A percentile compares a stretch with the other conserved stretches of the same genome.
These are phyloP conservation scores for Erebia ligea DNA, from an alignment of 2,888 invertebrate species.

Conservation along the genomic window DNA sequence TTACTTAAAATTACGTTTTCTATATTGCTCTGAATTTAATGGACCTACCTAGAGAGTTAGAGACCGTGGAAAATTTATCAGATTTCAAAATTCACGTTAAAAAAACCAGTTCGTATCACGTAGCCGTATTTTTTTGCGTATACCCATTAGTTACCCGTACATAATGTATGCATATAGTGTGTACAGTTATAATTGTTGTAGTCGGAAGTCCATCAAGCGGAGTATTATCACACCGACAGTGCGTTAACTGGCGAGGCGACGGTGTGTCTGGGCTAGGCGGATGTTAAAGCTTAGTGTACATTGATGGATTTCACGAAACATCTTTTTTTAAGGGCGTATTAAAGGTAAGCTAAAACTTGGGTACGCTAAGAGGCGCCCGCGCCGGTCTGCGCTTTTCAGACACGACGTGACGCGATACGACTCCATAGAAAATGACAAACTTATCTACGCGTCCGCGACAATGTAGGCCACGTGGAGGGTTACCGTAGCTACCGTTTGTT, in stretches of 20 bases:
- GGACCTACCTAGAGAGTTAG: neutral
- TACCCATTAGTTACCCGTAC: neutral
- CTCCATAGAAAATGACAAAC: too few species aligned
- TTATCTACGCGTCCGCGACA: too few species aligned
- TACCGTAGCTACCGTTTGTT: too few species aligned
- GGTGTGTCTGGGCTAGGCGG: constrained; percentile 23
- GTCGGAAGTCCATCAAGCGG: constrained; percentile 20
- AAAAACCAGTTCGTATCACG: neutral
- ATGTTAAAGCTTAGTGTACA: constrained; percentile 21
- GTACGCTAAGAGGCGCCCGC: too few species aligned
- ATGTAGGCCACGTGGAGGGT: too few species aligned
- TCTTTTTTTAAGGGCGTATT: neutral
- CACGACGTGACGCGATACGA: too few species aligned
- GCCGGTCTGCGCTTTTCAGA: too few species aligned
- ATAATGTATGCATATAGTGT: neutral
- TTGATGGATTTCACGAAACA: neutral
- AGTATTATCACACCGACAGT: constrained; percentile 12
- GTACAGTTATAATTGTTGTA: constrained; percentile 2
- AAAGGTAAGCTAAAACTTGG: too few species aligned
- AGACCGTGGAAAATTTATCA: too few species aligned
- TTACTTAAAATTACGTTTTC: too few species aligned
- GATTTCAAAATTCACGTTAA: neutral
- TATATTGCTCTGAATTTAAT: too few species aligned
- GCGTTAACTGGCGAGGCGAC: constrained; percentile 27
- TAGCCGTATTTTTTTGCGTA: neutral